Conservation (phyloP, 2,888 invertebrate genomes). For the Neuroscelio doddi region DNA sequence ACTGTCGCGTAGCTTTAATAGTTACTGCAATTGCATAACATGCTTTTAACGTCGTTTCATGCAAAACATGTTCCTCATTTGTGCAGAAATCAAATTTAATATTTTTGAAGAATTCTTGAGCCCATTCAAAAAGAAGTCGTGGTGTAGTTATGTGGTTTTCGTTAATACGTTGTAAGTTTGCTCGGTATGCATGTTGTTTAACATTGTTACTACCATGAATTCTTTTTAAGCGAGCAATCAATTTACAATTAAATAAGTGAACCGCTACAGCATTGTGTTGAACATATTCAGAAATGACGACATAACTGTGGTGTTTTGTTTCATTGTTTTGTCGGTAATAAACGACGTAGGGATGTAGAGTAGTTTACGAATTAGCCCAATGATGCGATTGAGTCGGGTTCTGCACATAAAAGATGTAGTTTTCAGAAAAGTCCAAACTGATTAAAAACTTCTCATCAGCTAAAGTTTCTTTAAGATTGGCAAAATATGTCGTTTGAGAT, state of each 20-base stretch:
- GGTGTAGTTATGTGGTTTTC: not conserved
- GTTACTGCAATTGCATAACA: not conserved
- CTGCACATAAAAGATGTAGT: not conserved
- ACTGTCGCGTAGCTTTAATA: not conserved
- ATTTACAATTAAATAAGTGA: conserved; percentile 6
- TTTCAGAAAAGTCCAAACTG: not conserved
- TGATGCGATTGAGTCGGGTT: conserved; percentile 1
- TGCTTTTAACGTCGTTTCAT: not conserved
- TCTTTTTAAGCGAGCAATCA: conserved; percentile 4
- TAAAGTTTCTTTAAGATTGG: not conserved
- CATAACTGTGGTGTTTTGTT: not conserved
- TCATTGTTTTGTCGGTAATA: conserved; percentile 1
- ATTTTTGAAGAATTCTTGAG: conserved; percentile 8
- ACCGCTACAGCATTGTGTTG: not conserved
- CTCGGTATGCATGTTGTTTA: not conserved
- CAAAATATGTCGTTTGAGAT: too few relatives aligned
- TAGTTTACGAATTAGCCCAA: not conserved
- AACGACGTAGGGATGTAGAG: conserved; percentile 4
- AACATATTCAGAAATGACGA: too few relatives aligned
- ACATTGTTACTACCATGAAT: not conserved
- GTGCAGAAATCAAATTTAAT: conserved; percentile 10
- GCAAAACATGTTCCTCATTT: conserved; percentile 1
- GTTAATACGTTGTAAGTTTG: not conserved
- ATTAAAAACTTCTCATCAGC: not conserved
- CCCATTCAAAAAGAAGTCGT: conserved; percentile 7